Evolutionary conservation across 1,140 invertebrate genomes (phyloP).

Genomic region (Amphibalanus amphitrite): DNA sequence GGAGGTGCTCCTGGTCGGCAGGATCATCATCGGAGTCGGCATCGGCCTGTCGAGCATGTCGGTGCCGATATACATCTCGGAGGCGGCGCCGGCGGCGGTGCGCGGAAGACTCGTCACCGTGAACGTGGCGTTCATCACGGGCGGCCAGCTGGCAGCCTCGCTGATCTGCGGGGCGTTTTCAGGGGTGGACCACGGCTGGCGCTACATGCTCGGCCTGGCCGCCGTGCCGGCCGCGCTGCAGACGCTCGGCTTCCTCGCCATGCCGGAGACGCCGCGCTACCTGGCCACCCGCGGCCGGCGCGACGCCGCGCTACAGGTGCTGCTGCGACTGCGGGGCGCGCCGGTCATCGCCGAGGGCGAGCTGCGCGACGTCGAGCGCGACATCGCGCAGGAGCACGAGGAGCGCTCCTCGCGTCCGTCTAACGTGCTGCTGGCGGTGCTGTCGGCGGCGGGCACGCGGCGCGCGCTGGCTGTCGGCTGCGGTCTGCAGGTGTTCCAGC

Average conservation of each 20-base stretch:
- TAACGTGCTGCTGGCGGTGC: no score
- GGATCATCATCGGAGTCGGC: constrained; percentile 38
- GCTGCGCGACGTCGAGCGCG: no score
- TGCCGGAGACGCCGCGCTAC: not conserved
- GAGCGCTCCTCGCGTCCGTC: no score
- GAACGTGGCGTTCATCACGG: not conserved
- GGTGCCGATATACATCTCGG: constrained; percentile 39
- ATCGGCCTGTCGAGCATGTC: constrained; percentile 34
- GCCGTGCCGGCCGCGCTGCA: not conserved
- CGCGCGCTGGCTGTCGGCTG: constrained; percentile 32
- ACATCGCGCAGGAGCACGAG: no score
- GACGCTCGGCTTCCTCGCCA: not conserved
- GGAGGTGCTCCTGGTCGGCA: constrained; percentile 33
- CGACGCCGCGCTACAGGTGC: no score
- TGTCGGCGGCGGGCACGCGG: no score
- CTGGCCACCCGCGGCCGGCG: not conserved
- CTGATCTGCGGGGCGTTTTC: not conserved
- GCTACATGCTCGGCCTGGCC: not conserved
- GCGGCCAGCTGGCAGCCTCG: not conserved
- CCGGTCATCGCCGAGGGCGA: no score
- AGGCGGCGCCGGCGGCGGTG: constrained; percentile 32
- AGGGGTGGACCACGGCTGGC: not conserved
- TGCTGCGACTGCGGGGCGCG: no score
- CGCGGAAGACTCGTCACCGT: constrained; percentile 25
- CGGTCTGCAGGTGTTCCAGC: constrained; percentile 38